Conservation (phyloP, 2,113 vertebrate species). For the Vidua chalybeata region DNA sequence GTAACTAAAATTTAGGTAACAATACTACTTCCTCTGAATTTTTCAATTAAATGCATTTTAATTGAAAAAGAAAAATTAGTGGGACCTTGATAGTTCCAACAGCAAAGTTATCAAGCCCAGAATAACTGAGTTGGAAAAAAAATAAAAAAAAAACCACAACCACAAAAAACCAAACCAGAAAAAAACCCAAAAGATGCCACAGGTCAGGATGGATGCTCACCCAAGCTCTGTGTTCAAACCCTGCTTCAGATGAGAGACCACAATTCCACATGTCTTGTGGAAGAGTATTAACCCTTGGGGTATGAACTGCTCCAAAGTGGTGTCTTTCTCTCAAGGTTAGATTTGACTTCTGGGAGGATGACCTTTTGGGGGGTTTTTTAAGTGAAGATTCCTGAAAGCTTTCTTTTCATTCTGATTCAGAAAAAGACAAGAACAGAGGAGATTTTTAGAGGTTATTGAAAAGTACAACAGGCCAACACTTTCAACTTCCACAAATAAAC, state of each 20-base stretch:
- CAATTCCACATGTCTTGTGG: neutral
- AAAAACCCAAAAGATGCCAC: neutral
- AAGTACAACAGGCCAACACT: neutral
- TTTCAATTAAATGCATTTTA: neutral
- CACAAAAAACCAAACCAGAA: neutral
- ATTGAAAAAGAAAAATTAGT: neutral
- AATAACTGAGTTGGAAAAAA: neutral
- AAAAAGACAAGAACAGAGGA: neutral
- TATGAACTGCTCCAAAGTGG: neutral
- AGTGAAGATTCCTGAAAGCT: neutral
- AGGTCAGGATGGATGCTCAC: neutral
- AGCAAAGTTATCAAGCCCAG: neutral
- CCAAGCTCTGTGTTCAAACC: neutral
- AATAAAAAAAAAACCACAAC: neutral
- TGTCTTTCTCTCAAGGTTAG: neutral
- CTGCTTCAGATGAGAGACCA: neutral
- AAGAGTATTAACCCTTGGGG: neutral
- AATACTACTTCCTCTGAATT: neutral
- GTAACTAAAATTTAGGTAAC: neutral
- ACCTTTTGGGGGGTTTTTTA: neutral
- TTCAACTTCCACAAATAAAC: constrained; percentile 7
- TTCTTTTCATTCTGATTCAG: neutral
- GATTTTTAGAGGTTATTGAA: neutral
- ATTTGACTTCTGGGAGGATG: neutral
- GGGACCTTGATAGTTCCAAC: neutral